A percentile compares a stretch with the other conserved stretches of the same genome.
Evolutionary conservation across 2,888 invertebrate species (phyloP).

Genomic region (Anthophora plumipes): DNA sequence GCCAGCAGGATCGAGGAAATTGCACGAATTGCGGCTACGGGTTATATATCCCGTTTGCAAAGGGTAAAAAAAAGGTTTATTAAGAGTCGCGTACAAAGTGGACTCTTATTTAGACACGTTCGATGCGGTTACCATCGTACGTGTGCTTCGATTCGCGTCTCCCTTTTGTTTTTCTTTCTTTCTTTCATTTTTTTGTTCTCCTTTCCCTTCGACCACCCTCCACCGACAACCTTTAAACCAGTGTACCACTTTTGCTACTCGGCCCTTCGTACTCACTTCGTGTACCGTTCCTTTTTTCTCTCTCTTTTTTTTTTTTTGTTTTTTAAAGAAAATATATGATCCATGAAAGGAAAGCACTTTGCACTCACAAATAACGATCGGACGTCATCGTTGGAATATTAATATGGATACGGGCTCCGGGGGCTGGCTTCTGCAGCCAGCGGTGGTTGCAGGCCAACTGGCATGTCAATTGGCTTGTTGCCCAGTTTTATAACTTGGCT

Average conservation of each 20-base stretch:
- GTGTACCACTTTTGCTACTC: not conserved
- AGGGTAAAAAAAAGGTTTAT: constrained; percentile 31
- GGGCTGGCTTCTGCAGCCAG: constrained; percentile 78
- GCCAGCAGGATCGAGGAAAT: constrained; percentile 15
- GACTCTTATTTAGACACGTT: constrained; percentile 39
- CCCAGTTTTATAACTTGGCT: constrained; percentile 84
- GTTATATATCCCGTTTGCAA: not conserved
- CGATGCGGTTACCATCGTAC: constrained; percentile 36
- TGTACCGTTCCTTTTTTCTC: not conserved
- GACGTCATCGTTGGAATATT: constrained; percentile 77
- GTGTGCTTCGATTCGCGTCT: constrained; percentile 8
- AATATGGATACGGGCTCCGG: constrained; percentile 73
- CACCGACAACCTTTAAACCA: not conserved
- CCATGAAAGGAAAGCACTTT: constrained; percentile 56
- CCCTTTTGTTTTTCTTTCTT: constrained; percentile 25
- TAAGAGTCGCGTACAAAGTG: constrained; percentile 26
- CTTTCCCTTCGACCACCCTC: not conserved
- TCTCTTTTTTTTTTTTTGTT: not conserved
- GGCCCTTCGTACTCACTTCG: constrained; percentile 18
- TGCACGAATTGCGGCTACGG: not conserved
- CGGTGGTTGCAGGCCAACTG: constrained; percentile 83
- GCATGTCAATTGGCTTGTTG: constrained; percentile 84
- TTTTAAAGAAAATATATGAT: constrained; percentile 37
- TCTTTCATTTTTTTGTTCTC: not conserved
- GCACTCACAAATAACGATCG: constrained; percentile 80